phyloP scores from a whole-genome alignment of 1,140 invertebrate genomes.

The Muscidifurax raptorellus region DNA sequence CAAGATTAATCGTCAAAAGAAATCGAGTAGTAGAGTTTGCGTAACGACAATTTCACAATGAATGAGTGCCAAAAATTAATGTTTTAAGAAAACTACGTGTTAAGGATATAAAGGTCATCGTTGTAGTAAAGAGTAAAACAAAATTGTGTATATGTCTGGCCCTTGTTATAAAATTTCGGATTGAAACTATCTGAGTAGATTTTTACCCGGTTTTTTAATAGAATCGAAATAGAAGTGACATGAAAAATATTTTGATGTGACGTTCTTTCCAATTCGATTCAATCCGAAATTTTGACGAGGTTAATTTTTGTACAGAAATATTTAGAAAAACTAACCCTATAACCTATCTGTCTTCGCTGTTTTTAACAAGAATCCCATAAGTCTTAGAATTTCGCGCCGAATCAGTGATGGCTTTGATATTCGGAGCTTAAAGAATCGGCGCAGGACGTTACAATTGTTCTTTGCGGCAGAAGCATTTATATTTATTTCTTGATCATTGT shows the following conservation, averaged over 20 bases:
- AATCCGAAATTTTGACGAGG: neutral
- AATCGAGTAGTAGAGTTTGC: conserved; percentile 11
- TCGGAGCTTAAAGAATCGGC: too few species aligned
- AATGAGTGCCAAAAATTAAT: conserved; percentile 51
- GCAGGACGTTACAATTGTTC: neutral
- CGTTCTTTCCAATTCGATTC: neutral
- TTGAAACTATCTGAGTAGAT: neutral
- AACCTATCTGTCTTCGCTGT: neutral
- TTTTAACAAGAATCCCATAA: neutral
- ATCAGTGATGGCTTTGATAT: neutral
- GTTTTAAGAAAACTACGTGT: conserved; percentile 20
- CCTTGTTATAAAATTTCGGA: neutral
- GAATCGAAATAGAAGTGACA: neutral
- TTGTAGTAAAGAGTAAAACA: neutral
- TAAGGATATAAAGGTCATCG: neutral
- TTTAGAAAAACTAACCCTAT: neutral
- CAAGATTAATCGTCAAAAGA: neutral
- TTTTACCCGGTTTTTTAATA: neutral
- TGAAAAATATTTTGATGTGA: neutral
- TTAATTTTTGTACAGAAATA: neutral
- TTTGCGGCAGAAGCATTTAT: neutral
- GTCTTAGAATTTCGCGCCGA: neutral
- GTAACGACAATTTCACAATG: conserved; percentile 32
- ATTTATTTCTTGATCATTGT: conserved; percentile 4
- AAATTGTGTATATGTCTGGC: neutral